Base-by-base conservation (phyloP, 1,140 invertebrate genomes). In the Zophobas morio region DNA sequence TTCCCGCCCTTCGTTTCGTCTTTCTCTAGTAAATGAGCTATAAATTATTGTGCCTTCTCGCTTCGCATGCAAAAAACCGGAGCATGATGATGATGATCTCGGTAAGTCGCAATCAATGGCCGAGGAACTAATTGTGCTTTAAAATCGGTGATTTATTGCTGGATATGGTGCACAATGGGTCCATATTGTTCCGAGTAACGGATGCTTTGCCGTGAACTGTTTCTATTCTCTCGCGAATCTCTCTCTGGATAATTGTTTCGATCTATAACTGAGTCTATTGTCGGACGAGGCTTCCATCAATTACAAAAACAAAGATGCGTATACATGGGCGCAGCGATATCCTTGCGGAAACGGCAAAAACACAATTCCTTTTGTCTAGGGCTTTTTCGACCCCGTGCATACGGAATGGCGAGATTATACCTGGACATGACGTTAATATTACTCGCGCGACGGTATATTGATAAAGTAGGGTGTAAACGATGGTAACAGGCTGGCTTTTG, bases 31-130 rank as follows among this genome's bases (percentile, higher is more conserved):
- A 80, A 83, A 81, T 82, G 81, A 80, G 70, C 81, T 54, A 81
- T 83, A 83, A 84, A 82, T 83, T 83, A 83, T 82, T 82, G 74
- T 70, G 74, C 60, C 77, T 80, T 82, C 74, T 79, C 79, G 57
- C 75, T 78, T 79, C 78, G 71, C 35, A 51, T 36, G 46, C 37
- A 60, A 60, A 56, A 56, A 56, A 3, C 5, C 37, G 36, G 6
- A 46, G 36, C 36, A 54, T 47, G 33, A 76, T 71, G 75, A n/a
- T 70, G 70, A 70, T 37, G 53, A 56, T 36, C 70, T 71, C 20
- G 40, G 46, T 49, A 35, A 63, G 36, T 33, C 57, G 54, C 56
- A 54, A 54, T 46, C 42, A 46, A 46, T 46, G 6, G 42, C 20
- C 20, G 42, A 4, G 3, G 42, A 46, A 46, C 3, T 46, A 46